These are phyloP conservation scores for Agrypnia vestita DNA, from an alignment of 1,140 invertebrate species.

Conservation along the genomic window DNA sequence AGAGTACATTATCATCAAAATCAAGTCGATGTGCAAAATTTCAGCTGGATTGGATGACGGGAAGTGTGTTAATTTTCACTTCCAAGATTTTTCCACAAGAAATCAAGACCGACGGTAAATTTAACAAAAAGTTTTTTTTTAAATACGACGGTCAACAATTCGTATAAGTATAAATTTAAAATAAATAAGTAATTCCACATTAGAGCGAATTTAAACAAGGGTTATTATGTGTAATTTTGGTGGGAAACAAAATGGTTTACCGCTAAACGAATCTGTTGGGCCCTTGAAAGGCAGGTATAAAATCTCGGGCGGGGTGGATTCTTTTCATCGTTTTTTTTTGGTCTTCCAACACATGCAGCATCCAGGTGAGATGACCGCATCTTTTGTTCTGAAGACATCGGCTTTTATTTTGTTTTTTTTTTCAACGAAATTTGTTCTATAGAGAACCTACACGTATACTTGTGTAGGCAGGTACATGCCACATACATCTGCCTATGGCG, in stretches of 20 bases:
- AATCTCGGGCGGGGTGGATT: constrained; percentile 2
- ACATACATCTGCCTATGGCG: no score
- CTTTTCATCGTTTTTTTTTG: constrained; percentile 30
- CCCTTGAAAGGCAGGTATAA: constrained; percentile 9
- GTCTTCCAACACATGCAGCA: constrained; percentile 25
- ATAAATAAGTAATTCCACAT: neutral
- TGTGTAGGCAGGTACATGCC: neutral
- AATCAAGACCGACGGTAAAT: no score
- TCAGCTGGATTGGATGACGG: no score
- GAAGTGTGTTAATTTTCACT: no score
- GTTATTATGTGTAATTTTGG: constrained; percentile 31
- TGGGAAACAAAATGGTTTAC: constrained; percentile 38
- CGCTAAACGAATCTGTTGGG: constrained; percentile 24
- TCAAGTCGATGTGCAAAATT: no score
- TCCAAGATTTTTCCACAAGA: no score
- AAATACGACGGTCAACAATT: no score
- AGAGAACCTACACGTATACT: constrained; percentile 7
- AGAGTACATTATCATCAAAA: no score
- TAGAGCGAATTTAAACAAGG: constrained; percentile 12
- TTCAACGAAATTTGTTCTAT: constrained; percentile 5
- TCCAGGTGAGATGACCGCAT: constrained; percentile 37
- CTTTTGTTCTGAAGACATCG: constrained; percentile 34
- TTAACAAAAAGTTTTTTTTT: no score
- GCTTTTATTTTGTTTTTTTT: constrained; percentile 27
- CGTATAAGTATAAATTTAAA: neutral